Base-by-base conservation (phyloP, 2,888 invertebrate genomes). In the Taenaris catops region DNA sequence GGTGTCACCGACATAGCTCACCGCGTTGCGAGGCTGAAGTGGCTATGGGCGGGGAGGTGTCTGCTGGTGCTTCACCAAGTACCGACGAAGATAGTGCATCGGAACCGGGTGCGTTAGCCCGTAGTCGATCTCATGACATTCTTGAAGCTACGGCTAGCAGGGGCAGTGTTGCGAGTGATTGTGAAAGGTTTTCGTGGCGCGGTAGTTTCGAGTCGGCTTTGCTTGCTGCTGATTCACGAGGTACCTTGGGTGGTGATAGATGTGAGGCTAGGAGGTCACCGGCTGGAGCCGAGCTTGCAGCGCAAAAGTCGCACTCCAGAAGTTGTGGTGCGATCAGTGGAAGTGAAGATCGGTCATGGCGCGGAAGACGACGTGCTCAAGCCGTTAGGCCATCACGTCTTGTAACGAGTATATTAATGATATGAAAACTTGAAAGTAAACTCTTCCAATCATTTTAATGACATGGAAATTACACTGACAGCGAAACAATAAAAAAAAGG, bases 151-250 rank as follows among this genome's bases (percentile, higher is more conserved):
- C 88, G 6, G 81, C 84, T 9, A 84, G 84, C 60, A 71, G 86
- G 47, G 86, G 80, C 21, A 91, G 92, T 58, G 94, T 95, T 62
- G 92, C 93, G 33, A 95, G 95, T 86, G 95, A 95, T 63, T 93
- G 95, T 84, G 96, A 96, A 68, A 88, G 96, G 48, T 96, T 96
- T 75, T 95, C 95, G 58, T 96, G 96, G 96, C 90, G 96, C 43
- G 96, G 96, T 50, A 96, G 96, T 78, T 96, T 96, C 73, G 96
- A 96, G 68, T 95, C 95, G n/a, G 95, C 96, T 21, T 81, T 96
- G 38, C 89, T 95, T 75, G 96, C 95, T 5, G 94, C 95, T 1
- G 96, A 96, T 70, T 95, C 95, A 4, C 88, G 95, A 50, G 95
- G 93, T 20, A 94, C 93, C 52, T 73, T 95, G 38, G 91, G 91